Percentiles rank a stretch among this genome's conserved stretches.
phyloP scores from a whole-genome alignment of 2,797 vertebrate species.

The Tamandua tetradactyla region DNA sequence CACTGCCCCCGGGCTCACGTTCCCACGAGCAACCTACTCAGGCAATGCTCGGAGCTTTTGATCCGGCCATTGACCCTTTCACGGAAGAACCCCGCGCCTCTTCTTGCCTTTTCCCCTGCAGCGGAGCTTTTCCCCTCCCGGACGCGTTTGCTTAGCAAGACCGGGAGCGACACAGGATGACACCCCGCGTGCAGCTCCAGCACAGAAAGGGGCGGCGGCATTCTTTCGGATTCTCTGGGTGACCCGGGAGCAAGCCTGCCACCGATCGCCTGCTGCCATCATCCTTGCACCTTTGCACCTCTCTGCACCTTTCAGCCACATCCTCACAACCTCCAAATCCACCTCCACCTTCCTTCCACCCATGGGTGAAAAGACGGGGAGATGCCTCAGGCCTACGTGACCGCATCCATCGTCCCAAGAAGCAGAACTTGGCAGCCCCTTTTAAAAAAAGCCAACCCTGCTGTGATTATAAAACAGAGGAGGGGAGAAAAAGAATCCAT shows the following conservation, averaged over 20 bases:
- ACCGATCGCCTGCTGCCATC: not conserved
- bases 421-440: constrained; percentile 73
- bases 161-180: not conserved
- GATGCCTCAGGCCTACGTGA: not conserved
- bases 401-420: constrained; percentile 36
- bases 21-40: rapidly evolving
- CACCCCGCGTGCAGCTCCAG: constrained; percentile 61
- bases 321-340: not conserved
- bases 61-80: not conserved
- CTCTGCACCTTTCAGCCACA: not conserved
- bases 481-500: constrained; percentile 78
- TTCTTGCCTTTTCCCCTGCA: not conserved
- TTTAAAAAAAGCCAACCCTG: constrained; percentile 80
- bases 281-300: not conserved
- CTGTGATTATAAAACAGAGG: constrained; percentile 78
- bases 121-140: not conserved
- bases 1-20: not conserved
- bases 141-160: not conserved
- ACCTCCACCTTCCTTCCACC: not conserved
- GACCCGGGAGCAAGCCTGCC: constrained; percentile 43
- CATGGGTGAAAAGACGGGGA: not conserved
- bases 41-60: not conserved
- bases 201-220: constrained; percentile 63
- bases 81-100: not conserved
- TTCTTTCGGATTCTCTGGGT: not conserved